Evolutionary conservation across 2,113 vertebrate genomes (phyloP).

Genomic region (Aviceda subcristata): DNA sequence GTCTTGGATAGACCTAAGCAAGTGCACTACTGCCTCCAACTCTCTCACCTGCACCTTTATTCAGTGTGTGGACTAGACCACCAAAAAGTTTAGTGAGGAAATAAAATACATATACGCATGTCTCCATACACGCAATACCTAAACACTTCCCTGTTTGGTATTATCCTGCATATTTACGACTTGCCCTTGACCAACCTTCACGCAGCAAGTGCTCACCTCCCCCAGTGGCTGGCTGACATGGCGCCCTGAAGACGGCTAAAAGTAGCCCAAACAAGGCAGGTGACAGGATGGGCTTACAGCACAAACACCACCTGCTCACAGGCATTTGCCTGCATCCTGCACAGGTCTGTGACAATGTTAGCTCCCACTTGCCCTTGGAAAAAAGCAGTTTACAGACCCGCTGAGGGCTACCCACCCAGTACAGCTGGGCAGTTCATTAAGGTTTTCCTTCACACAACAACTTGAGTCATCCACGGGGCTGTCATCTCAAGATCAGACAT

Average conservation of each 20-base stretch:
- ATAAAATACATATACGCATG: not conserved
- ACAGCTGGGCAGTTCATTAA: not conserved
- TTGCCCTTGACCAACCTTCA: not conserved
- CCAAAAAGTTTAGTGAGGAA: not conserved
- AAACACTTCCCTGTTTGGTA: not conserved
- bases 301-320: not conserved
- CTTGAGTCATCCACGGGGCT: not conserved
- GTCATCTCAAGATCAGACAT: not conserved
- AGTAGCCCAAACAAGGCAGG: not conserved
- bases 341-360: not conserved
- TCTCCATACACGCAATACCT: not conserved
- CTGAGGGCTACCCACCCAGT: not conserved
- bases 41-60: not conserved
- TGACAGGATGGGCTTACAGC: not conserved
- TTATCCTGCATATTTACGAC: not conserved
- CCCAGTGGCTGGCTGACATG: not conserved
- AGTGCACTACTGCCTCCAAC: not conserved
- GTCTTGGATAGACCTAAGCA: not conserved
- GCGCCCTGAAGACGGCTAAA: not conserved
- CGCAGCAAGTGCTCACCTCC: not conserved
- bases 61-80: not conserved
- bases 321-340: not conserved
- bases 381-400: not conserved
- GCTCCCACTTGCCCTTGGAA: not conserved
- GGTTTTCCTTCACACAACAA: not conserved